Evolutionary conservation across 2,888 invertebrate genomes (phyloP).

Genomic region (Trichogramma dendrolimi): DNA sequence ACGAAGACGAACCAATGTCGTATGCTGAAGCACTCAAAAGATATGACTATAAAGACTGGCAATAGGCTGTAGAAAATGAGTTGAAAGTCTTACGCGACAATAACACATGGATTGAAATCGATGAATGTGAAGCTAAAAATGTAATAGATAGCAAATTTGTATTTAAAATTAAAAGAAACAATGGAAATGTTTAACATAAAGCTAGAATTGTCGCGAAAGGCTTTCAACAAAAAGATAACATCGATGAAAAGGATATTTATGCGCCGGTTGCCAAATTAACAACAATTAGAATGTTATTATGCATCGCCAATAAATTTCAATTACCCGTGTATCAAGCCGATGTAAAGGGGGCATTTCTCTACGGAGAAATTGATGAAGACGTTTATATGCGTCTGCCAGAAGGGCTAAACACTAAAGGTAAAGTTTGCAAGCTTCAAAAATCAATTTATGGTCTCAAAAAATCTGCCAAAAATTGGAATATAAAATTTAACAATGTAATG

Average conservation of each 20-base stretch:
- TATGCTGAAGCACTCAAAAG: background rate
- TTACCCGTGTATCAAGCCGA: too few relatives aligned
- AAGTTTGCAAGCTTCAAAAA: conserved; percentile 22
- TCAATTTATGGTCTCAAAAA: conserved; percentile 28
- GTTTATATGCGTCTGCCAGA: conserved; percentile 9
- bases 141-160: conserved; percentile 1
- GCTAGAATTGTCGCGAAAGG: conserved; percentile 4
- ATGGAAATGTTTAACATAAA: background rate
- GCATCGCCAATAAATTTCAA: conserved; percentile 9
- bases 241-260: too few relatives aligned
- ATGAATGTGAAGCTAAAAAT: background rate
- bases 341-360: conserved; percentile 12
- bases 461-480: conserved; percentile 27
- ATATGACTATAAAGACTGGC: background rate
- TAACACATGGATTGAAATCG: background rate
- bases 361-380: conserved; percentile 3
- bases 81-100: background rate
- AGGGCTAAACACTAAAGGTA: conserved; percentile 7
- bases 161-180: background rate
- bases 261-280: too few relatives aligned
- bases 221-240: background rate
- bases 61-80: background rate
- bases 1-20: background rate
- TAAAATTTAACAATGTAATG: conserved; percentile 25
- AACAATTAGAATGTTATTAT: too few relatives aligned